phyloP scores from a whole-genome alignment of 2,113 vertebrate genomes.

The Pachycephala philippinensis region DNA sequence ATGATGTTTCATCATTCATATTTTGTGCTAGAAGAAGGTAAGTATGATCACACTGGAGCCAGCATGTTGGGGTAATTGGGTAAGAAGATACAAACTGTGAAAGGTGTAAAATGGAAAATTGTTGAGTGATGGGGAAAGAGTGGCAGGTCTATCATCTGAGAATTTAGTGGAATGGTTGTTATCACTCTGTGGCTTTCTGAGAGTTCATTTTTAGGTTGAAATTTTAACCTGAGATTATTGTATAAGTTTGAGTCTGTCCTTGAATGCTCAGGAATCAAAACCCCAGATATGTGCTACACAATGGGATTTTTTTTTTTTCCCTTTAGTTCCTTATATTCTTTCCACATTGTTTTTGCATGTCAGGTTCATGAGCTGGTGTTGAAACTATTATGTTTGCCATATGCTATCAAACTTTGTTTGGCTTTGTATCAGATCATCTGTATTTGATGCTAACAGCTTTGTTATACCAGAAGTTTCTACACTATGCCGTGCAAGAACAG shows the following conservation, averaged over 20 bases:
- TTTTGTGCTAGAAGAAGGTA: neutral
- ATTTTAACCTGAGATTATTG: neutral
- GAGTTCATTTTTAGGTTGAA: neutral
- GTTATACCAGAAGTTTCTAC: slow-evolving; percentile 25
- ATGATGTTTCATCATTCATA: neutral
- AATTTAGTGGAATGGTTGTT: neutral
- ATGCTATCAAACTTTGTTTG: slow-evolving; percentile 42
- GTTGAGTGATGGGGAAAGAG: neutral
- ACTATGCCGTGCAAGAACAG: slow-evolving; percentile 3
- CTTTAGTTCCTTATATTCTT: neutral
- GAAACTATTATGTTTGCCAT: slow-evolving; percentile 9
- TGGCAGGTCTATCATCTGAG: neutral
- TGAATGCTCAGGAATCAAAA: neutral
- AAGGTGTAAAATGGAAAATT: neutral
- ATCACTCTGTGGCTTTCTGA: neutral
- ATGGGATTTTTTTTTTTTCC: neutral
- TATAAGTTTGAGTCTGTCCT: neutral
- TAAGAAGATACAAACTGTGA: neutral
- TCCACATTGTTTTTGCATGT: neutral
- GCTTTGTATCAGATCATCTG: slow-evolving; percentile 14
- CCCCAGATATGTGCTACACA: neutral
- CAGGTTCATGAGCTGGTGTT: neutral
- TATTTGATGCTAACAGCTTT: slow-evolving; percentile 50
- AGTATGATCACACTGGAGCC: neutral
- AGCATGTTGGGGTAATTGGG: neutral